These are phyloP conservation scores for Corythoichthys haematopterus DNA, from an alignment of 2,113 vertebrate genomes.

Conservation along the genomic window DNA sequence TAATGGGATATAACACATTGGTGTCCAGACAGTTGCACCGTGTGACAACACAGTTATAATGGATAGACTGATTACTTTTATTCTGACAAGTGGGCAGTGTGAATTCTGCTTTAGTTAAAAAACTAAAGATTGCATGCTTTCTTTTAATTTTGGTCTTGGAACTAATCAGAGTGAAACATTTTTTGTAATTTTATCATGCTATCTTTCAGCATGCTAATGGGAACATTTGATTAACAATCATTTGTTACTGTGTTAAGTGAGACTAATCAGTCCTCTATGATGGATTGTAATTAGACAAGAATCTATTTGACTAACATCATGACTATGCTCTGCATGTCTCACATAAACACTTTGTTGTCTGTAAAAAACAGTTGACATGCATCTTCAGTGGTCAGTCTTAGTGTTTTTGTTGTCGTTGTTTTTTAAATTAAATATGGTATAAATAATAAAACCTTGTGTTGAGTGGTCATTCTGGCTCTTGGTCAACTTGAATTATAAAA, in stretches of 20 bases:
- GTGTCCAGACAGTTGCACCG: slow-evolving; percentile 27
- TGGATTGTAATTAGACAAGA: slow-evolving; percentile 21
- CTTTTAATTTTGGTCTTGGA: slow-evolving; percentile 50
- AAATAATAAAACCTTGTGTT: too few relatives aligned
- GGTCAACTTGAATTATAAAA: too few relatives aligned
- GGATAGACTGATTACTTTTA: slow-evolving; percentile 30
- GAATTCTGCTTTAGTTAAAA: slow-evolving; percentile 56
- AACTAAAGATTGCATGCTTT: slow-evolving; percentile 41
- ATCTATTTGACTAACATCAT: slow-evolving; percentile 19
- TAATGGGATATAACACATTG: slow-evolving; percentile 50
- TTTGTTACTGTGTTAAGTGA: slow-evolving; percentile 48
- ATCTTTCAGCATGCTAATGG: slow-evolving; percentile 51
- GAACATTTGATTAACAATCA: slow-evolving; percentile 36
- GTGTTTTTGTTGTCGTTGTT: too few relatives aligned
- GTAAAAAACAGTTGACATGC: background rate
- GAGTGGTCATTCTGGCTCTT: too few relatives aligned
- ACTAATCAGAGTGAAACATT: slow-evolving; percentile 49
- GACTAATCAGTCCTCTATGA: slow-evolving; percentile 14
- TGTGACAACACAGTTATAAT: slow-evolving; percentile 22
- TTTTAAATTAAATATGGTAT: too few relatives aligned
- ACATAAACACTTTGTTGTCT: background rate
- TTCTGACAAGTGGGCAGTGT: slow-evolving; percentile 18
- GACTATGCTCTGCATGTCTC: slow-evolving; percentile 1
- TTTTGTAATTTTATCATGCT: slow-evolving; percentile 43
- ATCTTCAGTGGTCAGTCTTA: background rate